phyloP scores from a whole-genome alignment of 2,888 invertebrate species.

The Drosophila colorata region DNA sequence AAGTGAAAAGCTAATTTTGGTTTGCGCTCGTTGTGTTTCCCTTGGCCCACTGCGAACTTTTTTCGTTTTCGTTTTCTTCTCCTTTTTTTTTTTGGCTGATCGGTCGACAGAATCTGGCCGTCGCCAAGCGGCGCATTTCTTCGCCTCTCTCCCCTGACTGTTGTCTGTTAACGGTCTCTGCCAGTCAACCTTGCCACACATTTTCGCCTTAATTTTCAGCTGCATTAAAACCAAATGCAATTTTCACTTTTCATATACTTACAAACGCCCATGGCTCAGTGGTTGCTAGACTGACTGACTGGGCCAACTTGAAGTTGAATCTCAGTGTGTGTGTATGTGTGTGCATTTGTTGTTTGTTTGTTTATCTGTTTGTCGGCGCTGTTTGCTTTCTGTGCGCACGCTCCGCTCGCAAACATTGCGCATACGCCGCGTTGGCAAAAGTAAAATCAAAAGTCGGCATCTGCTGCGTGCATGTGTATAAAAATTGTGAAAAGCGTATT shows the following conservation, averaged over 20 bases:
- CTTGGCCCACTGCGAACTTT: slow-evolving; percentile 21
- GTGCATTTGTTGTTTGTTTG: slow-evolving; percentile 33
- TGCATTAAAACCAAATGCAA: slow-evolving; percentile 76
- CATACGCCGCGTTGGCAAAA: slow-evolving; percentile 70
- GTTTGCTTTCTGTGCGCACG: slow-evolving; percentile 49
- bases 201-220: slow-evolving; percentile 64
- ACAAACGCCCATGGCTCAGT: slow-evolving; percentile 57
- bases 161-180: slow-evolving; percentile 12
- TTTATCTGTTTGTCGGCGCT: slow-evolving; percentile 44
- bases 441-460: slow-evolving; percentile 67
- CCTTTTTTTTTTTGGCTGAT: slow-evolving; percentile 21
- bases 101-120: slow-evolving; percentile 22
- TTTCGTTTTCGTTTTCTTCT: not conserved
- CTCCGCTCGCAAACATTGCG: slow-evolving; percentile 70
- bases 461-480: slow-evolving; percentile 46
- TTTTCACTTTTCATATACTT: slow-evolving; percentile 70
- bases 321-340: not conserved
- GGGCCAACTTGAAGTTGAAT: slow-evolving; percentile 25
- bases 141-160: slow-evolving; percentile 19
- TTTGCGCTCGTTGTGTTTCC: slow-evolving; percentile 17
- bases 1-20: slow-evolving; percentile 17
- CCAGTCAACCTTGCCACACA: slow-evolving; percentile 51
- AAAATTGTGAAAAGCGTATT: slow-evolving; percentile 80
- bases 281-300: slow-evolving; percentile 39
- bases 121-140: slow-evolving; percentile 13